Percentiles rank a stretch among this genome's conserved stretches.
These are phyloP conservation scores for Oryzias curvinotus DNA, from an alignment of 2,113 vertebrate species.

Conservation along the genomic window DNA sequence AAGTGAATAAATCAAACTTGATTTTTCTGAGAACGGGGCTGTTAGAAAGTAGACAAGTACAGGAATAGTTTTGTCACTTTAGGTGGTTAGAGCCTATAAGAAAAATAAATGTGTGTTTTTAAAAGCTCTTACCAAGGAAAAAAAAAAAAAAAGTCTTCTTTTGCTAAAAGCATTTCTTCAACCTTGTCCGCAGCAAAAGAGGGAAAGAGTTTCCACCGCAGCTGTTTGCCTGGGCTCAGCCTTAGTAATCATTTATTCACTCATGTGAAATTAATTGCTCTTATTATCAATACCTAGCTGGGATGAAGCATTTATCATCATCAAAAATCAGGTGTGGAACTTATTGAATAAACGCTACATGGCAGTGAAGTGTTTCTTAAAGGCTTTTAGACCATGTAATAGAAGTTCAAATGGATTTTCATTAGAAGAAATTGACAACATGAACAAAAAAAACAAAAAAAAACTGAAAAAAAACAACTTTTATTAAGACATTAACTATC, in stretches of 20 bases:
- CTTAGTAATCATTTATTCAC: conserved; percentile 17
- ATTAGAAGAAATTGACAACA: conserved; percentile 19
- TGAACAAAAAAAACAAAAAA: not conserved
- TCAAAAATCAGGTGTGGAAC: conserved; percentile 34
- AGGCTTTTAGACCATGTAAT: conserved; percentile 21
- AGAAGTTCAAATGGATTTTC: conserved; percentile 19
- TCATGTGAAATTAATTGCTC: conserved; percentile 33
- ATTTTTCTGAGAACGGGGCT: no score
- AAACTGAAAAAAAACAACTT: no score
- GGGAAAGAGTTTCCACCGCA: not conserved
- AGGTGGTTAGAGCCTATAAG: not conserved
- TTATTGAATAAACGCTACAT: conserved; percentile 40
- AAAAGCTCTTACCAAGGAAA: not conserved
- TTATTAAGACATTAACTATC: no score
- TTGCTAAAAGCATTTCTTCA: not conserved
- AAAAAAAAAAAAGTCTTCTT: not conserved
- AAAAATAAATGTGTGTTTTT: not conserved
- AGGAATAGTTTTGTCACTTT: not conserved
- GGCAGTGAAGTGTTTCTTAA: conserved; percentile 34
- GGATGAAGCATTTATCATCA: conserved; percentile 13
- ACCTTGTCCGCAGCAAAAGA: not conserved
- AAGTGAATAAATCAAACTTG: no score
- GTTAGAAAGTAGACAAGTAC: not conserved
- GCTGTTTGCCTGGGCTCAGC: conserved; percentile 2
- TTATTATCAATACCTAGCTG: conserved; percentile 25